phyloP scores from a whole-genome alignment of 92 coral and sea anemone species.

The Palythoa grandiflora region DNA sequence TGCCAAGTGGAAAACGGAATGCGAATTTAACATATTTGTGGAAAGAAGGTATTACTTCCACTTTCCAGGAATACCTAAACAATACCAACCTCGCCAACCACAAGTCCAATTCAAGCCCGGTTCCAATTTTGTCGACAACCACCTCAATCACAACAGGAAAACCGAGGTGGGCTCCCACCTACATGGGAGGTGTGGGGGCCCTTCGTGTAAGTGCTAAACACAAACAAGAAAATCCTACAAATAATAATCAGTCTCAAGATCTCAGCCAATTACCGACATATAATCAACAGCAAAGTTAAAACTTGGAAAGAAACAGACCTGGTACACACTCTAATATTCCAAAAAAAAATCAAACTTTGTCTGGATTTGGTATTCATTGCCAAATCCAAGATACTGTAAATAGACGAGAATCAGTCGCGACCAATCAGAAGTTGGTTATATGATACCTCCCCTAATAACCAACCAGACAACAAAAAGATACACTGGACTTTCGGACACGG shows the following conservation, averaged over 20 bases:
- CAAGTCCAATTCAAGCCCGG: neutral
- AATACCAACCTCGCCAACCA: neutral
- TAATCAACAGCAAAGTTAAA: neutral
- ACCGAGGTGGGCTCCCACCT: neutral
- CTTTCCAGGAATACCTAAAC: neutral
- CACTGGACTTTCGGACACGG: neutral
- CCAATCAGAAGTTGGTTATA: neutral
- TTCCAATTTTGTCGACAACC: neutral
- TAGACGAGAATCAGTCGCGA: neutral
- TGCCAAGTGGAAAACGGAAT: neutral
- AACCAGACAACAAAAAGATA: neutral
- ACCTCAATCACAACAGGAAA: neutral
- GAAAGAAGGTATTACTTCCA: neutral
- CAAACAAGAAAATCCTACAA: neutral
- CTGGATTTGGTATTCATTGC: neutral
- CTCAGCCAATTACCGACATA: neutral
- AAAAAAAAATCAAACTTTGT: neutral
- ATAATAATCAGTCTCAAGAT: neutral
- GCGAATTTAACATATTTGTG: too few relatives aligned
- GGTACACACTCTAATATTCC: neutral
- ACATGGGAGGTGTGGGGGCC: slow-evolving; percentile 18
- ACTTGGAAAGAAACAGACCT: neutral
- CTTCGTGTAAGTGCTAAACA: neutral
- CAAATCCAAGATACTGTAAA: neutral
- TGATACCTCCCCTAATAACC: neutral